Percentiles rank a stretch among this genome's conserved stretches.
Evolutionary conservation across 2,888 invertebrate genomes (phyloP).

Genomic region (Girardia tigrina): DNA sequence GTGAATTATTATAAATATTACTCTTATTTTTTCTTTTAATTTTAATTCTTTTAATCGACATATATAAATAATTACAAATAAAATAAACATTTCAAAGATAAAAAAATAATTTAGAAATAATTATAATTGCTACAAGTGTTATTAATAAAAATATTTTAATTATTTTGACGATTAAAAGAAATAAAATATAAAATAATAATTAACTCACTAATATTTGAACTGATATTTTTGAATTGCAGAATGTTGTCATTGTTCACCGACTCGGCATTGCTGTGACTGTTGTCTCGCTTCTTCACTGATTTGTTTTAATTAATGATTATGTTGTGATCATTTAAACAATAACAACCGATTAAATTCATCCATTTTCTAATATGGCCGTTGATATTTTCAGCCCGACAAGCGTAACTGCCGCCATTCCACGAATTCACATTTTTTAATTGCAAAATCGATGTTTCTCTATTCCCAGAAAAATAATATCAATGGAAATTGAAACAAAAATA

Average conservation of each 20-base stretch:
- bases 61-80: no score
- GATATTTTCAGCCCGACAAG: not conserved
- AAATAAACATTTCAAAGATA: no score
- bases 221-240: not conserved
- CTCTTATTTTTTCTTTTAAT: no score
- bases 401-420: not conserved
- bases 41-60: no score
- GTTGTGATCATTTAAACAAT: not conserved
- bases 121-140: no score
- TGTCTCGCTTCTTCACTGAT: not conserved
- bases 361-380: not conserved
- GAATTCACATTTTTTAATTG: not conserved
- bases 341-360: not conserved
- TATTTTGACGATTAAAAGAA: no score
- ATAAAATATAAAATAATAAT: no score
- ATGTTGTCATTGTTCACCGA: not conserved
- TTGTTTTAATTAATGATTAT: not conserved
- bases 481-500: not conserved
- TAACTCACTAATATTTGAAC: not conserved
- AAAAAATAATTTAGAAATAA: no score
- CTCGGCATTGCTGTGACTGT: not conserved
- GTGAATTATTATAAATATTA: no score
- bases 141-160: no score
- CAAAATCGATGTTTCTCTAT: not conserved
- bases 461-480: not conserved